phyloP scores from a whole-genome alignment of 1,140 invertebrate species.

The Rhopalosiphum padi region DNA sequence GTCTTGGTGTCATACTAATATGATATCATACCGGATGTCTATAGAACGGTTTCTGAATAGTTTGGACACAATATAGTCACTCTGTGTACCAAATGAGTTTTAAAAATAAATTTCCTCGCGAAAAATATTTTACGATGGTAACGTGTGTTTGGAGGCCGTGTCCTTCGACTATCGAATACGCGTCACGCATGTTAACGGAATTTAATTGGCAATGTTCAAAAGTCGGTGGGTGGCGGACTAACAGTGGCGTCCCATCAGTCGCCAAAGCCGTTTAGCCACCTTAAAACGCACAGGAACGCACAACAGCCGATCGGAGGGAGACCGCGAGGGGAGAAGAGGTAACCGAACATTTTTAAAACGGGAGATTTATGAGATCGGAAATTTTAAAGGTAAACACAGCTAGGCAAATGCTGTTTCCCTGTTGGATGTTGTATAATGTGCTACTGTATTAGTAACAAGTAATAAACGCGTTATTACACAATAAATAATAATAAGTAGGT shows the following conservation, averaged over 20 bases:
- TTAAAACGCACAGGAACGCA: too few relatives aligned
- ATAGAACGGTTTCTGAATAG: neutral
- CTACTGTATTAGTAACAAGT: neutral
- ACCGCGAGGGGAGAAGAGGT: neutral
- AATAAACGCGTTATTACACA: neutral
- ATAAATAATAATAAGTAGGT: conserved; percentile 14
- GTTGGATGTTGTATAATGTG: too few relatives aligned
- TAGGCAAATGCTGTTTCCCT: neutral
- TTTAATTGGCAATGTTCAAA: neutral
- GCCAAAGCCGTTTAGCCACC: too few relatives aligned
- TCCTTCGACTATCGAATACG: neutral
- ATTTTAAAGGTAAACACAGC: conserved; percentile 4
- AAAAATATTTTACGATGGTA: neutral
- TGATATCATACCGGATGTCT: neutral
- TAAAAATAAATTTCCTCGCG: neutral
- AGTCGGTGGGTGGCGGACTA: neutral
- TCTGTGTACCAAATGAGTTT: neutral
- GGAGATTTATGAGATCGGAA: neutral
- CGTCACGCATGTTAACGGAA: neutral
- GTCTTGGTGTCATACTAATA: neutral
- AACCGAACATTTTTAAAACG: neutral
- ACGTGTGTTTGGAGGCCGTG: neutral
- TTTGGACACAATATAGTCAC: neutral
- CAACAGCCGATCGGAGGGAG: neutral
- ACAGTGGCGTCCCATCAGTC: neutral